Evolutionary conservation across 2,797 vertebrate species (phyloP).

Genomic region (Anabas testudineus): DNA sequence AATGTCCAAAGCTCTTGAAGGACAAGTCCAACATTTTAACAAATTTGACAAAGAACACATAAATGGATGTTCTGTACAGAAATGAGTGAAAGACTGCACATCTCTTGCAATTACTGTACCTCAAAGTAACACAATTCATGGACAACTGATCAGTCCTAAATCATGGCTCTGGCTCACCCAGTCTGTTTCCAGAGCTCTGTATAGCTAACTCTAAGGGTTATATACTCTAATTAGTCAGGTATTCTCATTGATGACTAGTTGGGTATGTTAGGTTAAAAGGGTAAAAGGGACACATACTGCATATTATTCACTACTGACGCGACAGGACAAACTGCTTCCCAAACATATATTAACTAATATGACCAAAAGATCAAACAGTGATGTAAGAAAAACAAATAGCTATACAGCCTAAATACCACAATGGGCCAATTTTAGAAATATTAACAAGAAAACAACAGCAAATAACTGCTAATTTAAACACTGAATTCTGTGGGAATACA

Average conservation of each 20-base stretch:
- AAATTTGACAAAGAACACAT: conserved; percentile 4
- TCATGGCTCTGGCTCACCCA: neutral
- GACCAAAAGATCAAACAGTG: neutral
- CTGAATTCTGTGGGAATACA: too few relatives aligned
- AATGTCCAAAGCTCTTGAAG: neutral
- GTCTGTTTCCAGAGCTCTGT: neutral
- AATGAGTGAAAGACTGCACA: conserved; percentile 16
- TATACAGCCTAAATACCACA: too few relatives aligned
- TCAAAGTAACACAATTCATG: neutral
- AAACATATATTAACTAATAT: neutral
- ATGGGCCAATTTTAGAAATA: too few relatives aligned
- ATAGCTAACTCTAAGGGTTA: neutral
- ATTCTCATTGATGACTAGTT: neutral
- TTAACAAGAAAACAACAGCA: too few relatives aligned
- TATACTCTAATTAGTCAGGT: neutral
- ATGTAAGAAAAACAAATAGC: too few relatives aligned
- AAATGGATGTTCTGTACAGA: conserved; percentile 24
- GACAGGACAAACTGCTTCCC: neutral
- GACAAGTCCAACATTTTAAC: conserved; percentile 8
- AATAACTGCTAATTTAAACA: too few relatives aligned
- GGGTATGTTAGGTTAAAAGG: too few relatives aligned
- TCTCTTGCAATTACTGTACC: neutral
- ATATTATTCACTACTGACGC: neutral
- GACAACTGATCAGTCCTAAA: neutral
- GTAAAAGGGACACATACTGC: too few relatives aligned